These are phyloP conservation scores for Archivesica marissinica DNA, from an alignment of 1,140 invertebrate genomes.

Conservation along the genomic window DNA sequence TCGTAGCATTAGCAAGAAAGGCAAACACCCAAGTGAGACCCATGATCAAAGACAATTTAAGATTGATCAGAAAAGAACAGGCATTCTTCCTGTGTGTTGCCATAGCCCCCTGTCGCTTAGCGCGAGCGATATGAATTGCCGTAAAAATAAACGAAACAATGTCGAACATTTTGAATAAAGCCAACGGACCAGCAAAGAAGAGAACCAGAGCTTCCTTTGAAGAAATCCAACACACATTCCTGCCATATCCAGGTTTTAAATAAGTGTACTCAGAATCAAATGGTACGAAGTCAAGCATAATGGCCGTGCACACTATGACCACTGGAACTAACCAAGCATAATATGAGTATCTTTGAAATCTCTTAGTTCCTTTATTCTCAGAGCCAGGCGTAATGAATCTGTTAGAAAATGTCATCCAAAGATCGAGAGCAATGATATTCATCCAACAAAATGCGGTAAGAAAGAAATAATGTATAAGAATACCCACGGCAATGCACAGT, in stretches of 20 bases:
- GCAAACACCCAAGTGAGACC: slow-evolving; percentile 81
- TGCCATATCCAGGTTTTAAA: slow-evolving; percentile 70
- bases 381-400: slow-evolving; percentile 60
- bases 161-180: slow-evolving; percentile 77
- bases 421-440: slow-evolving; percentile 86
- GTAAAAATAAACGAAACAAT: slow-evolving; percentile 76
- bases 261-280: too few species aligned
- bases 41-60: slow-evolving; percentile 83
- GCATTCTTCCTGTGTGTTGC: slow-evolving; percentile 56
- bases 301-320: slow-evolving; percentile 82
- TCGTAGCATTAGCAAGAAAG: slow-evolving; percentile 70
- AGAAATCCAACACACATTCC: slow-evolving; percentile 83
- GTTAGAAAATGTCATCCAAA: slow-evolving; percentile 86
- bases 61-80: slow-evolving; percentile 84
- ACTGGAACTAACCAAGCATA: slow-evolving; percentile 85
- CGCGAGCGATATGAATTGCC: slow-evolving; percentile 84
- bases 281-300: slow-evolving; percentile 83
- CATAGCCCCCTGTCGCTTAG: slow-evolving; percentile 34
- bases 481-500: slow-evolving; percentile 77
- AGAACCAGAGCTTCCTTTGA: slow-evolving; percentile 69
- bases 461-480: slow-evolving; percentile 85
- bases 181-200: slow-evolving; percentile 80
- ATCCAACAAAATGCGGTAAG: slow-evolving; percentile 86
- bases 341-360: slow-evolving; percentile 85
- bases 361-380: slow-evolving; percentile 57